Evolutionary conservation across 2,888 invertebrate genomes (phyloP).

Genomic region (Drosophila mimica): DNA sequence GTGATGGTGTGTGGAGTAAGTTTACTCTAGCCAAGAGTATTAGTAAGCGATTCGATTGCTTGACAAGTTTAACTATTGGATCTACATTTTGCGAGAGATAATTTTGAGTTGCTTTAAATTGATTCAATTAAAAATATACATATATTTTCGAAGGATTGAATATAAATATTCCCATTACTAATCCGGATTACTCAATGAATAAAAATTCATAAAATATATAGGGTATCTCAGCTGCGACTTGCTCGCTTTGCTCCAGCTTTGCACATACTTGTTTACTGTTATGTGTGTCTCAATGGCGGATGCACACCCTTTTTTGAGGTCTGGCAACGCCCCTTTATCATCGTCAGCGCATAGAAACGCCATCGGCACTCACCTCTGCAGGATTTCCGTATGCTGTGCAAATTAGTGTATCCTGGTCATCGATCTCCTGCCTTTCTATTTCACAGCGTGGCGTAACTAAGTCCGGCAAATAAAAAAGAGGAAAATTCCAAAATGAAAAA

Average conservation of each 20-base stretch:
- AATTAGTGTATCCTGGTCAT: constrained; percentile 91
- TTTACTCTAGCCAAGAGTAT: constrained; percentile 15
- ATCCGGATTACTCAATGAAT: background rate
- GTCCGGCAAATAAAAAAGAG: background rate
- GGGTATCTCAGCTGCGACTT: constrained; percentile 8
- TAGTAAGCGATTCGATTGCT: background rate
- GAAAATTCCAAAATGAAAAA: constrained; percentile 4
- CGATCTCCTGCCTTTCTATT: constrained; percentile 89
- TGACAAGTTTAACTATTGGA: background rate
- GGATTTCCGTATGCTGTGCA: constrained; percentile 94
- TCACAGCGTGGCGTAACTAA: constrained; percentile 94
- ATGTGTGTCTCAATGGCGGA: background rate
- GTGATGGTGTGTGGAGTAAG: constrained; percentile 3
- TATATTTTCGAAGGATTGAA: too few species aligned
- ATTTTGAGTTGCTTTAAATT: background rate
- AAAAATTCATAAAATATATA: background rate
- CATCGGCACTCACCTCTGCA: constrained; percentile 81
- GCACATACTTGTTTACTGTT: background rate
- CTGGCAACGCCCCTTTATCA: constrained; percentile 5
- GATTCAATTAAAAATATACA: background rate
- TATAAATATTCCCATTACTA: too few species aligned
- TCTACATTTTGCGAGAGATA: background rate
- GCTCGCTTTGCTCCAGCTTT: background rate
- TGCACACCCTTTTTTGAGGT: constrained; percentile 7
- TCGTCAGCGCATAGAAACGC: background rate